These are phyloP conservation scores for Ormyrus pomaceus DNA, from an alignment of 2,888 invertebrate species.

Conservation along the genomic window DNA sequence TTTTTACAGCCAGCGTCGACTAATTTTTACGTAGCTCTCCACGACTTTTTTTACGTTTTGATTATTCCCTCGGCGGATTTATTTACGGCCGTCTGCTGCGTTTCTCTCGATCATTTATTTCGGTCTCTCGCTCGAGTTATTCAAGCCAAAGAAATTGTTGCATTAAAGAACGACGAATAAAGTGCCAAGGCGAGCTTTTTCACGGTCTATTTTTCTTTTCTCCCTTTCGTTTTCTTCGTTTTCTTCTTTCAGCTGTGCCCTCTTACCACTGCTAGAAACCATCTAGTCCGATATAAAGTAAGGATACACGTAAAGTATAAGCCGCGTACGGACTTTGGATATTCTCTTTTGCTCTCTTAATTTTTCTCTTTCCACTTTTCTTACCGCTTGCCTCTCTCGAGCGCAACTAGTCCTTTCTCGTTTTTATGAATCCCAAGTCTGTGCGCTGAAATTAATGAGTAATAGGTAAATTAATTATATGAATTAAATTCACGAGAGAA, in stretches of 20 bases:
- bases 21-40: conserved; percentile 10
- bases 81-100: conserved; percentile 1
- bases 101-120: conserved; percentile 14
- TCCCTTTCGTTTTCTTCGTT: conserved; percentile 2
- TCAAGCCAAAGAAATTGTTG: conserved; percentile 15
- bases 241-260: background rate
- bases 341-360: background rate
- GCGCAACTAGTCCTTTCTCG: no score
- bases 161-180: conserved; percentile 27
- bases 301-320: background rate
- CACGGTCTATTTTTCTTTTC: conserved; percentile 23
- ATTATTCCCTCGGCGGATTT: background rate
- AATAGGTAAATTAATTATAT: background rate
- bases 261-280: no score
- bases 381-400: no score
- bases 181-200: conserved; percentile 31
- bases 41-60: background rate
- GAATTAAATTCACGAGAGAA: background rate
- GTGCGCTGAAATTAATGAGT: background rate
- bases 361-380: background rate
- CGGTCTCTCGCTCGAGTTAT: conserved; percentile 13
- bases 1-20: background rate
- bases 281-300: background rate
- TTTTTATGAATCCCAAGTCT: background rate
- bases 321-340: conserved; percentile 7